Conservation (phyloP, 2,113 vertebrate genomes). For the Asarcornis scutulata region DNA sequence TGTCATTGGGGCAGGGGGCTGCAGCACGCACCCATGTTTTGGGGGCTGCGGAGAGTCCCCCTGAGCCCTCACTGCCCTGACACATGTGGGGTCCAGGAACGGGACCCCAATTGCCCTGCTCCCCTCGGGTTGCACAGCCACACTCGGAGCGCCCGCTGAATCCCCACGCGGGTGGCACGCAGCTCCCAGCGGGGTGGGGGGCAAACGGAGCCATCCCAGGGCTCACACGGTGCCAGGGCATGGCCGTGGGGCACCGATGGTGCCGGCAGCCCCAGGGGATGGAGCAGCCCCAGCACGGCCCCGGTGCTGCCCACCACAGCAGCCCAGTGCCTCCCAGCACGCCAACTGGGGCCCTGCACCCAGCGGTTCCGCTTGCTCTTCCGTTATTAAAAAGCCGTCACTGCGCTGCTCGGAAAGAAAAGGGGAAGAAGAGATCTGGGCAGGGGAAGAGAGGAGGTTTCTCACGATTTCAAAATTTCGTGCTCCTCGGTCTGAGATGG, state of each 20-base stretch:
- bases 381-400: not conserved
- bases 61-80: not conserved
- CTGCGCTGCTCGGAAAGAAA: not conserved
- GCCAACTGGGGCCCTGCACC: not conserved
- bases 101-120: no score
- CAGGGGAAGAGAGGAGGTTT: not conserved
- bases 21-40: not conserved
- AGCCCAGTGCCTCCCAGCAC: not conserved
- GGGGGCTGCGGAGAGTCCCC: not conserved
- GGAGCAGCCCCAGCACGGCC: not conserved
- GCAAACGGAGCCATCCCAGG: no score
- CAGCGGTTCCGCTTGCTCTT: not conserved
- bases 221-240: no score
- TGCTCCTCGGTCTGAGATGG: accelerated
- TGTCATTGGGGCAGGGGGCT: no score
- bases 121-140: no score
- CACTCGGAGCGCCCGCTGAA: no score
- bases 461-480: not conserved
- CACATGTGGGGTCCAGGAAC: no score
- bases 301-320: not conserved
- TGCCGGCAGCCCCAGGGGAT: not conserved
- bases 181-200: no score
- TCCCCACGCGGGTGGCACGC: not conserved
- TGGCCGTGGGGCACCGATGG: not conserved
- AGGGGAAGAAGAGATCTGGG: not conserved